A percentile compares a stretch with the other conserved stretches of the same genome.
Evolutionary conservation across 2,888 invertebrate species (phyloP).

Genomic region (Orthonychiurus folsomi): DNA sequence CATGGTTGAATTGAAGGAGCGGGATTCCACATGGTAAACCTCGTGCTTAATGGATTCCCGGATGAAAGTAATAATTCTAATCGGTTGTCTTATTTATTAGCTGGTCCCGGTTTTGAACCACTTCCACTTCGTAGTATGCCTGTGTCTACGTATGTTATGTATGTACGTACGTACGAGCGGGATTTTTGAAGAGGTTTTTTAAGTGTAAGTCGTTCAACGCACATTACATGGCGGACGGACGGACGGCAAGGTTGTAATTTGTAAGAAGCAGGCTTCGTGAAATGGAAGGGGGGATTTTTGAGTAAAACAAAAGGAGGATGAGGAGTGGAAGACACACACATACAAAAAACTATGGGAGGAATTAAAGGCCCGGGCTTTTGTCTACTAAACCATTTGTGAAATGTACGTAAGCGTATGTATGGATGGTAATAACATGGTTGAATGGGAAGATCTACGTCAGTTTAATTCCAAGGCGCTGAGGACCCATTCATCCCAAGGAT

Average conservation of each 20-base stretch:
- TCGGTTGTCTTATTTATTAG: background rate
- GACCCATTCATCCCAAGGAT: background rate
- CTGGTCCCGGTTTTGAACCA: too few species aligned
- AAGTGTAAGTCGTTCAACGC: too few species aligned
- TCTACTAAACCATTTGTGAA: background rate
- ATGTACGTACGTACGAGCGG: too few species aligned
- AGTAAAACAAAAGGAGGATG: background rate
- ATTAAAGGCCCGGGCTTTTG: slow-evolving; percentile 1
- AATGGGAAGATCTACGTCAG: background rate
- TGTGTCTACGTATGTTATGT: too few species aligned
- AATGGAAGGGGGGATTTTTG: background rate
- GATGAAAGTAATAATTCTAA: background rate
- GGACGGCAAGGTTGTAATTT: background rate
- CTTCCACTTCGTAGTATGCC: too few species aligned
- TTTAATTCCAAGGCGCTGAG: background rate
- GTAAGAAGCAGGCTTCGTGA: background rate
- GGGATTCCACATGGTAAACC: background rate
- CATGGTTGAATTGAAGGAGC: background rate
- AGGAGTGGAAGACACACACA: background rate
- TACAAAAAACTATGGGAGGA: background rate
- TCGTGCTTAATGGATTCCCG: background rate
- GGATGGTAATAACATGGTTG: background rate
- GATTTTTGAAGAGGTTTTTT: too few species aligned
- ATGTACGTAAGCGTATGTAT: too few species aligned
- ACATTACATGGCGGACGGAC: too few species aligned